Conservation (phyloP, 2,888 invertebrate species). For the Drosophila ezoana region DNA sequence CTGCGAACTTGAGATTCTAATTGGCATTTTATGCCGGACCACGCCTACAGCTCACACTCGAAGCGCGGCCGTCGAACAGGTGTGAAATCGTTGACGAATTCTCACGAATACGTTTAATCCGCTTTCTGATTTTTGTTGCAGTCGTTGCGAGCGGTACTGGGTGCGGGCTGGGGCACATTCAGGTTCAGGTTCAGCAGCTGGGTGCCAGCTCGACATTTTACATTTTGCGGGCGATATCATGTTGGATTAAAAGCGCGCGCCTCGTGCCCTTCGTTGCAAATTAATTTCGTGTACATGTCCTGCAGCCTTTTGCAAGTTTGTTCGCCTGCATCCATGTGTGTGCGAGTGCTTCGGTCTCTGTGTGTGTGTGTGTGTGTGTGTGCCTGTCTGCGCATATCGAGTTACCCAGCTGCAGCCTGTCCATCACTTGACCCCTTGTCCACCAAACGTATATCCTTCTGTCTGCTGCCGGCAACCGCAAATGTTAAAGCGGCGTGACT, state of each 20-base stretch:
- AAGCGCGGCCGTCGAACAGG: slow-evolving; percentile 64
- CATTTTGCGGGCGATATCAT: slow-evolving; percentile 76
- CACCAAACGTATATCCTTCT: background rate
- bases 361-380: slow-evolving; percentile 13
- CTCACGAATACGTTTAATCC: slow-evolving; percentile 84
- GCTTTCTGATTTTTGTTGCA: slow-evolving; percentile 79
- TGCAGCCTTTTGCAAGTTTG: slow-evolving; percentile 70
- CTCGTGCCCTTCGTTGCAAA: slow-evolving; percentile 61
- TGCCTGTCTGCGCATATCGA: slow-evolving; percentile 47
- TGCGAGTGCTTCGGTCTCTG: slow-evolving; percentile 24
- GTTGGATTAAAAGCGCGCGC: slow-evolving; percentile 73
- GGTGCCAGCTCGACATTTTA: slow-evolving; percentile 41
- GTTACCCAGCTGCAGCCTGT: slow-evolving; percentile 43
- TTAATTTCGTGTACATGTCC: slow-evolving; percentile 79
- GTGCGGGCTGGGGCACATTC: slow-evolving; percentile 8
- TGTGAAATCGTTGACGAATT: slow-evolving; percentile 82
- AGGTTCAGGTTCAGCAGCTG: slow-evolving; percentile 28
- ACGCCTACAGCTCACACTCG: slow-evolving; percentile 32
- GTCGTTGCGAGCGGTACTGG: slow-evolving; percentile 23
- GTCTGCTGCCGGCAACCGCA: slow-evolving; percentile 54
- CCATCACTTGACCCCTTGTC: slow-evolving; percentile 36
- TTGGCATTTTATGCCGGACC: slow-evolving; percentile 71
- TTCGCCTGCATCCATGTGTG: slow-evolving; percentile 18
- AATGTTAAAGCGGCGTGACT: slow-evolving; percentile 79
- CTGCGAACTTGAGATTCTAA: slow-evolving; percentile 78